A percentile compares a stretch with the other conserved stretches of the same genome.
These are phyloP conservation scores for Oligia fasciuncula DNA, from an alignment of 2,888 invertebrate genomes.

Conservation along the genomic window DNA sequence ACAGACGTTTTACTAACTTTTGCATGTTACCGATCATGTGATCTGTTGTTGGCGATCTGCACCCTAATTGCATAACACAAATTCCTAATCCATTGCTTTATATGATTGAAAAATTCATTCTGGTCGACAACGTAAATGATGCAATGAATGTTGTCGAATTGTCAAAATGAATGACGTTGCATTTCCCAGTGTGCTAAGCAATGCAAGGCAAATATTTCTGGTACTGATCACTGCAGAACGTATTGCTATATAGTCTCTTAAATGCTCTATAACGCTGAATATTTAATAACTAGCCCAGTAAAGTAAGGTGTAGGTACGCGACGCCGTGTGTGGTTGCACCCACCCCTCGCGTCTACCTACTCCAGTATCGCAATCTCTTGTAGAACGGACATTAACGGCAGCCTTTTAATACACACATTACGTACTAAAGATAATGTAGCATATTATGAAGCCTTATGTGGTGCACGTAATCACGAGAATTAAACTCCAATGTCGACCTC, in stretches of 20 bases:
- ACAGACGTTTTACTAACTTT: background rate
- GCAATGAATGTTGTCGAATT: background rate
- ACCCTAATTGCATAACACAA: background rate
- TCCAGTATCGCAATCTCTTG: constrained; percentile 1
- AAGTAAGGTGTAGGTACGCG: background rate
- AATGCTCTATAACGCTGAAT: constrained; percentile 2
- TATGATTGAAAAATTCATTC: background rate
- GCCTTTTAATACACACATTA: constrained; percentile 34
- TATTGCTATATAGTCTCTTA: constrained; percentile 13
- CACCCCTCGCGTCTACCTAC: background rate
- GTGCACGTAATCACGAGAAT: constrained; percentile 60
- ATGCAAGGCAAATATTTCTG: background rate
- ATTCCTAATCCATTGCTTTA: background rate
- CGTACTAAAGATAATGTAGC: constrained; percentile 24
- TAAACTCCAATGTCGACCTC: constrained; percentile 40
- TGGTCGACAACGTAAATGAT: background rate
- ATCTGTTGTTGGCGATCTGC: background rate
- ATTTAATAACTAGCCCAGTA: constrained; percentile 4
- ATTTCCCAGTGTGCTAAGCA: background rate
- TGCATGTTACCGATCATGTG: background rate
- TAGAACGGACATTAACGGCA: background rate
- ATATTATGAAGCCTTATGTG: constrained; percentile 44
- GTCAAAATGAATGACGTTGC: background rate
- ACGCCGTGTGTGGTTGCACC: background rate
- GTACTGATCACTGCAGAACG: constrained; percentile 3